These are phyloP conservation scores for Xenopus laevis DNA, from an alignment of 2,113 vertebrate genomes.

Conservation along the genomic window DNA sequence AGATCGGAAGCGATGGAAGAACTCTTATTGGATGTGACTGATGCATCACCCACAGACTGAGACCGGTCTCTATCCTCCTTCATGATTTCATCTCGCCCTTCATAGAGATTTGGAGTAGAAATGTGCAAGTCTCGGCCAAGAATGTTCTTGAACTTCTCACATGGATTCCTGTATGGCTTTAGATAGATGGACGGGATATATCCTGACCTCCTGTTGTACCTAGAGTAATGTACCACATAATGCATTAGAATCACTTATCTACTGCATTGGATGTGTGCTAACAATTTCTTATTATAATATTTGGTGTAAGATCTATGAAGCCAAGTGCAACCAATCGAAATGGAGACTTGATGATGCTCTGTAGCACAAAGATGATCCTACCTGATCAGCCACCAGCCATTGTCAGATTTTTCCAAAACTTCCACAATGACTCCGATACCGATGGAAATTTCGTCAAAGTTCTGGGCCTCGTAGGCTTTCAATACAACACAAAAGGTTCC, in stretches of 20 bases:
- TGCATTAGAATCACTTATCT: too few species aligned
- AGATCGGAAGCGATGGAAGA: slow-evolving; percentile 5
- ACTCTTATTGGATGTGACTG: slow-evolving; percentile 12
- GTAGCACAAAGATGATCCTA: slow-evolving; percentile 40
- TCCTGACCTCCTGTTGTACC: slow-evolving; percentile 67
- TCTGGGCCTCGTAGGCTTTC: slow-evolving; percentile 61
- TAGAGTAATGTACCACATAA: slow-evolving; percentile 46
- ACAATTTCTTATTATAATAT: too few species aligned
- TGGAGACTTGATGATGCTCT: background rate
- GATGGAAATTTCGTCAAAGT: slow-evolving; percentile 75
- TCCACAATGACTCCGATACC: slow-evolving; percentile 68
- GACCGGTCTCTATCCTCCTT: background rate
- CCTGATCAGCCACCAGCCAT: slow-evolving; percentile 89
- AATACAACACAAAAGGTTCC: slow-evolving; percentile 68
- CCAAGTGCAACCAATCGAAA: too few species aligned
- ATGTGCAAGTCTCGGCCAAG: slow-evolving; percentile 40
- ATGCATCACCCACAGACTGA: background rate
- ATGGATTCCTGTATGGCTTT: slow-evolving; percentile 74
- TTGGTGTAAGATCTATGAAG: too few species aligned
- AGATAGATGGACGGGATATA: slow-evolving; percentile 82
- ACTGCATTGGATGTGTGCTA: too few species aligned
- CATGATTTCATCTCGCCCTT: background rate
- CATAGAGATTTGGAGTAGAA: slow-evolving; percentile 61
- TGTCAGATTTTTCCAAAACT: slow-evolving; percentile 71
- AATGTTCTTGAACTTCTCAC: slow-evolving; percentile 60